Evolutionary conservation across 2,113 vertebrate species (phyloP).

Genomic region (Pampusana beccarii): DNA sequence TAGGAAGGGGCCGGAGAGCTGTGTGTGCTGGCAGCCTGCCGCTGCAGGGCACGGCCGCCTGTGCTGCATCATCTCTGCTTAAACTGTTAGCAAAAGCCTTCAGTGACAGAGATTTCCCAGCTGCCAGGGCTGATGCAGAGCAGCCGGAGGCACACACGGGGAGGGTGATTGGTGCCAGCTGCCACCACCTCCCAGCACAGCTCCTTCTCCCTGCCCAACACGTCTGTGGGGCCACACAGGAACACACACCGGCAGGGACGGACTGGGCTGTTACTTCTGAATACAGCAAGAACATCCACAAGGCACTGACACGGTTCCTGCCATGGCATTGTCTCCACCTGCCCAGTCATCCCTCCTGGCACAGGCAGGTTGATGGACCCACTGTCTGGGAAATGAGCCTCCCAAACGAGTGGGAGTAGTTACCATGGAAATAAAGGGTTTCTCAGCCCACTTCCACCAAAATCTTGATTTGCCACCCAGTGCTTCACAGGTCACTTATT

Average conservation of each 20-base stretch:
- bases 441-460: slow-evolving; percentile 68
- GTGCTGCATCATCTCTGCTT: neutral
- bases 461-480: slow-evolving; percentile 57
- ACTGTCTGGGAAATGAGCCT: slow-evolving; percentile 71
- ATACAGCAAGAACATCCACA: neutral
- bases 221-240: rapidly evolving
- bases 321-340: neutral
- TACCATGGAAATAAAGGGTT: slow-evolving; percentile 79
- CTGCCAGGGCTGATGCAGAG: neutral
- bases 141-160: neutral
- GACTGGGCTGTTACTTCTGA: neutral
- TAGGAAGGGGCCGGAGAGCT: neutral
- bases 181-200: rapidly evolving
- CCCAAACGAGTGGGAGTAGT: slow-evolving; percentile 60
- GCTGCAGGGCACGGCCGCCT: neutral
- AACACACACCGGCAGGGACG: rapidly evolving
- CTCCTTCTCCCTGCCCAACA: neutral
- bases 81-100: neutral
- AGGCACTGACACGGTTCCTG: rapidly evolving
- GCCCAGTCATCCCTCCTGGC: neutral
- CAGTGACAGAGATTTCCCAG: neutral
- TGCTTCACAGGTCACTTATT: slow-evolving; percentile 41
- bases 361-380: slow-evolving; percentile 35
- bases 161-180: neutral
- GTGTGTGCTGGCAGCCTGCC: rapidly evolving